Base-by-base conservation (phyloP, 2,888 invertebrate genomes). In the Caenorhabditis sp. region DNA sequence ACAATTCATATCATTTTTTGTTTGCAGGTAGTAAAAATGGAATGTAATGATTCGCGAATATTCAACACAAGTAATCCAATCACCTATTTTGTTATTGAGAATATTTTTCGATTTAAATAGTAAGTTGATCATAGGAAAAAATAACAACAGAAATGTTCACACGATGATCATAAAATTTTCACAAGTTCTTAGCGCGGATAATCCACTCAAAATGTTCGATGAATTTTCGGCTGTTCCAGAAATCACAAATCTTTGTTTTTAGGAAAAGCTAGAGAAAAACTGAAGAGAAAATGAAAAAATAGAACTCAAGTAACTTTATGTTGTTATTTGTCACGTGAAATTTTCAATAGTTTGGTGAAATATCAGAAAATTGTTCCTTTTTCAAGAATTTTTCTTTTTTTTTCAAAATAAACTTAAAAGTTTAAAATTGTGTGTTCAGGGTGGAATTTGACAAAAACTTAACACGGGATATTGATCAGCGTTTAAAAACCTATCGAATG, bases 11-110 rank as follows among this genome's bases (percentile, higher is more conserved):
- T 50, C 17, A 50, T 50, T 31, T 31, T 31, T 10, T 31, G 4
- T 31, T 31, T 31, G 31, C 31, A 31, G 31, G 10, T 31, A 31
- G 31, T 31, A 31, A 31, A 31, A 31, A 77, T 79, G 77, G 73
- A 75, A 61, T 80, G 80, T 67, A 76, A 77, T 67, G 80, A 80
- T 69, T 64, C 77, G 17, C 52, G 70, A 66, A 17, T 80, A 49
- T 80, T 80, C 61, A 70, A 80, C 66, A 73, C 73, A 17, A 67
- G 63, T 10, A 75, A 76, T 63, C 71, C 70, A 27, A 56, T 67
- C 26, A 82, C 77, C 17, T 69, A 71, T 50, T 62, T 66, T n/a
- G 60, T 80, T 36, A 61, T 78, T 12, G 77, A 77, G 54, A 67
- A 64, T 43, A 63, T 82, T 5, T 76, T 71, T 63, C 43, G 58